Conservation (phyloP, 2,113 vertebrate species). For the Mohoua ochrocephala region DNA sequence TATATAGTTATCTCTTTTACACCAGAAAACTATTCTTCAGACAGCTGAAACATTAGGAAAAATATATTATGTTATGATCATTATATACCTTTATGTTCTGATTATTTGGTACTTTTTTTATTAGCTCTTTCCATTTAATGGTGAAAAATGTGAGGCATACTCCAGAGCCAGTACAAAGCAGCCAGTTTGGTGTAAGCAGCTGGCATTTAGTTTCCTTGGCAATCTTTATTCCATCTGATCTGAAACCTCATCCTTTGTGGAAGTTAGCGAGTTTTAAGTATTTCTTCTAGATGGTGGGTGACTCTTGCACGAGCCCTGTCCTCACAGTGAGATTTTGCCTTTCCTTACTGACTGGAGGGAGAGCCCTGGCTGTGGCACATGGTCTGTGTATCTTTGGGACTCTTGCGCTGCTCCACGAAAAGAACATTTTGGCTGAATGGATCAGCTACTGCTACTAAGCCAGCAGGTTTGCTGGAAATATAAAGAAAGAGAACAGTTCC, state of each 20-base stretch:
- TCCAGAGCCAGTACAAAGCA: not conserved
- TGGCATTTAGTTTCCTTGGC: not conserved
- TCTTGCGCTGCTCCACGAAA: not conserved
- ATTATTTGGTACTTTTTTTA: slow-evolving; percentile 50
- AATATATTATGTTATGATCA: slow-evolving; percentile 47
- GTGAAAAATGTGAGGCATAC: slow-evolving; percentile 29
- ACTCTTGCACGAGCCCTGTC: not conserved
- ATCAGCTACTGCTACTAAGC: not conserved
- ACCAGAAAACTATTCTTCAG: slow-evolving; percentile 68
- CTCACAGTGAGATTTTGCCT: not conserved
- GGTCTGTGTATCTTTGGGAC: too few species aligned
- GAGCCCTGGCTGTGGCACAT: not conserved
- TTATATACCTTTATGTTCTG: slow-evolving; percentile 34
- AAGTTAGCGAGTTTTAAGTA: not conserved
- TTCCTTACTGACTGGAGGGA: not conserved
- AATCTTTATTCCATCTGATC: not conserved
- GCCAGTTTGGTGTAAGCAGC: not conserved
- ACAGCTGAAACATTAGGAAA: slow-evolving; percentile 56
- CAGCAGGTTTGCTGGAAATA: not conserved
- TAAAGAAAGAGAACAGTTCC: not conserved
- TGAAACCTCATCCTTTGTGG: not conserved
- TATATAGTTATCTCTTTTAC: slow-evolving; percentile 76
- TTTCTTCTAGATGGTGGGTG: not conserved
- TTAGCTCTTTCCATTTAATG: slow-evolving; percentile 54
- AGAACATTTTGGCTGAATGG: not conserved